A percentile compares a stretch with the other conserved stretches of the same genome.
Evolutionary conservation across 2,888 invertebrate species (phyloP).

Genomic region (Drosophila multiciliata): DNA sequence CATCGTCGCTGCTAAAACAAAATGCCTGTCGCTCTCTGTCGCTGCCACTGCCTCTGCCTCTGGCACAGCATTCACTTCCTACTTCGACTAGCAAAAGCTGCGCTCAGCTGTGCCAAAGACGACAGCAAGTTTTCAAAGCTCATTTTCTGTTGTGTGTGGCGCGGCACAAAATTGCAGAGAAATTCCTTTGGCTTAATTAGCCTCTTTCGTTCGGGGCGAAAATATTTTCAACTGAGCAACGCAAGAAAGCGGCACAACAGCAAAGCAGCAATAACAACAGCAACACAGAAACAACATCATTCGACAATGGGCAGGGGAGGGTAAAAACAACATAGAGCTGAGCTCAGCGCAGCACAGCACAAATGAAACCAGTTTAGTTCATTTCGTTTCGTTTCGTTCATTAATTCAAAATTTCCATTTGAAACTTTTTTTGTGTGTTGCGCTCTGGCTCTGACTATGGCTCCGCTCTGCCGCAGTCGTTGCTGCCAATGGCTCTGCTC

Average conservation of each 20-base stretch:
- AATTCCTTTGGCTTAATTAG: conserved; percentile 83
- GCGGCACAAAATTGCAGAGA: conserved; percentile 77
- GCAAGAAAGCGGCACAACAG: conserved; percentile 80
- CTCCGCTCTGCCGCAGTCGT: conserved; percentile 60
- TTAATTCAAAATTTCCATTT: conserved; percentile 84
- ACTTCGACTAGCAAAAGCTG: conserved; percentile 52
- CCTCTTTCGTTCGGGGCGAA: conserved; percentile 80
- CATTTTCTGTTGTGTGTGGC: conserved; percentile 66
- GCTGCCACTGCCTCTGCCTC: conserved; percentile 2
- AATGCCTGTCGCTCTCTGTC: conserved; percentile 31
- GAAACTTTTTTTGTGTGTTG: conserved; percentile 76
- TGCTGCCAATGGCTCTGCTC: conserved; percentile 62
- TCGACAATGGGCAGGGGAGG: conserved; percentile 32
- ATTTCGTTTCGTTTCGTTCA: conserved; percentile 83
- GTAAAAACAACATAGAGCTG: conserved; percentile 71
- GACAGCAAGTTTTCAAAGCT: conserved; percentile 74
- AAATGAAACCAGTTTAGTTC: conserved; percentile 83
- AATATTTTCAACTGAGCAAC: conserved; percentile 80
- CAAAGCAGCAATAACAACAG: conserved; percentile 44
- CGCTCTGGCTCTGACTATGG: conserved; percentile 45
- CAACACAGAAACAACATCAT: conserved; percentile 38
- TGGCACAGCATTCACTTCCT: conserved; percentile 51
- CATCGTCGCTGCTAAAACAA: conserved; percentile 34
- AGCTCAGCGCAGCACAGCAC: conserved; percentile 71
- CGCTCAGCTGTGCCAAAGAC: conserved; percentile 61